Evolutionary conservation across 2,888 invertebrate genomes (phyloP).

Genomic region (Rhimphoctona megacephalus): DNA sequence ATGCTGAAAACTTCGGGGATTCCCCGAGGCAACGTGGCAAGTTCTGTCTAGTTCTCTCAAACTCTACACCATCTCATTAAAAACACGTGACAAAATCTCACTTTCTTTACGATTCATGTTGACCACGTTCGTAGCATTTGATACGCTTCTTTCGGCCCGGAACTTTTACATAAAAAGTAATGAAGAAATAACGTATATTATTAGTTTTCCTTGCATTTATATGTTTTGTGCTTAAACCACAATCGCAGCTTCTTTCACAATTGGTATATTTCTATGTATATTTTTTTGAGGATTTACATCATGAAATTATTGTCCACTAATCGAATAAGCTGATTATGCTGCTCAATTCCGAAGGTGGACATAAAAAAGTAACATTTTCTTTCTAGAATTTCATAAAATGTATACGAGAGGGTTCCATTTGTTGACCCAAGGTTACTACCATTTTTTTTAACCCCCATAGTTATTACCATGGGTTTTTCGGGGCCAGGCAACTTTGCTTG

Average conservation of each 20-base stretch:
- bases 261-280: too few relatives aligned
- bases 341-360: too few relatives aligned
- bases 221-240: not conserved
- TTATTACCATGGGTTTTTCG: too few relatives aligned
- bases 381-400: too few relatives aligned
- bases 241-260: not conserved
- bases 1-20: conserved; percentile 31
- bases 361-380: too few relatives aligned
- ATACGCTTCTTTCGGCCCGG: not conserved
- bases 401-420: too few relatives aligned
- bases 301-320: too few relatives aligned
- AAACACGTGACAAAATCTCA: conserved; percentile 48
- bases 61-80: conserved; percentile 11
- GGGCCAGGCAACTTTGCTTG: too few relatives aligned
- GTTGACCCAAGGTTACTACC: too few relatives aligned
- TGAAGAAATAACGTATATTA: not conserved
- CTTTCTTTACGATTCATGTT: conserved; percentile 44
- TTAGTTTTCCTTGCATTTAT: not conserved
- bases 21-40: conserved; percentile 38
- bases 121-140: conserved; percentile 22
- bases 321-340: too few relatives aligned
- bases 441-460: too few relatives aligned
- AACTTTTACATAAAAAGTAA: not conserved
- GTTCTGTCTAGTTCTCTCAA: conserved; percentile 8
- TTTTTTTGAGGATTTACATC: too few relatives aligned